Evolutionary conservation across 2,888 invertebrate genomes (phyloP).

Genomic region (Periphyllus acericola): DNA sequence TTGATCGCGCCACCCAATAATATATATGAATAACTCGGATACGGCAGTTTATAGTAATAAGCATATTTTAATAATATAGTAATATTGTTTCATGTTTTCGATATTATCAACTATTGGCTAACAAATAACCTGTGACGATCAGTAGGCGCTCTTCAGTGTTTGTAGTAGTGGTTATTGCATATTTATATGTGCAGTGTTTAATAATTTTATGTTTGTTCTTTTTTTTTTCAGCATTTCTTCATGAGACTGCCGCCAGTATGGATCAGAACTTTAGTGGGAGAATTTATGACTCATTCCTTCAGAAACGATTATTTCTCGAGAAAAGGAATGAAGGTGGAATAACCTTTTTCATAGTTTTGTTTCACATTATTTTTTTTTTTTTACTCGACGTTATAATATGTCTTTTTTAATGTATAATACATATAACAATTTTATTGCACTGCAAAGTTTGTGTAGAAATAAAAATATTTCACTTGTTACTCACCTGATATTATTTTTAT

Average conservation of each 20-base stretch:
- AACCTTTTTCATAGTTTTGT: not conserved
- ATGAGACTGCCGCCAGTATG: conserved; percentile 74
- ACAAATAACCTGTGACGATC: no score
- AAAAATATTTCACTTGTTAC: not conserved
- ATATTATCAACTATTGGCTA: no score
- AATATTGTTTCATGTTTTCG: no score
- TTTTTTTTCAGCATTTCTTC: conserved; percentile 70
- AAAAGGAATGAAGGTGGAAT: conserved; percentile 46
- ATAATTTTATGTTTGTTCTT: not conserved
- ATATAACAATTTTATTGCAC: not conserved
- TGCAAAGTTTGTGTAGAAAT: not conserved
- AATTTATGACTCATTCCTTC: conserved; percentile 72
- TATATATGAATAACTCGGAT: no score
- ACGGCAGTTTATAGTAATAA: no score
- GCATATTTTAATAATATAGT: no score
- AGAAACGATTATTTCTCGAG: conserved; percentile 71
- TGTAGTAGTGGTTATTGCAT: no score
- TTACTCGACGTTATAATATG: not conserved
- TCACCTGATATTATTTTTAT: no score
- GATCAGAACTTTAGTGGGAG: conserved; percentile 74
- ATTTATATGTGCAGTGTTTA: no score
- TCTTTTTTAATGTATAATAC: not conserved
- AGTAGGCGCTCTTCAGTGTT: no score
- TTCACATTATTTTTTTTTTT: not conserved
- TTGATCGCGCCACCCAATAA: no score